Conservation (phyloP, 2,113 vertebrate species). For the Microtus richardsoni region DNA sequence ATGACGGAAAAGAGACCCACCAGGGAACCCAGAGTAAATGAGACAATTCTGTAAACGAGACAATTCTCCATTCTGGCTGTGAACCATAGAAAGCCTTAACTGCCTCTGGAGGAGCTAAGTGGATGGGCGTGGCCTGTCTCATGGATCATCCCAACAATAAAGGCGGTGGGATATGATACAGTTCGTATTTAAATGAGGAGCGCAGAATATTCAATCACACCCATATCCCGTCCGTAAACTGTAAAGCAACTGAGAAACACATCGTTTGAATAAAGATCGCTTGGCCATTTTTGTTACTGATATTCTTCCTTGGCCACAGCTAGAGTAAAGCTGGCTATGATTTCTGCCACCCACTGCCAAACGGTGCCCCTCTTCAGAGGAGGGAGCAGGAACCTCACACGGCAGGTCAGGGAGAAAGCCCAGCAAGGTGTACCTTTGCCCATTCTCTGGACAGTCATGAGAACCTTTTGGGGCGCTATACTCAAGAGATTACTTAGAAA, state of each 20-base stretch:
- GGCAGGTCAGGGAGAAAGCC: not conserved
- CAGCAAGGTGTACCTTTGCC: not conserved
- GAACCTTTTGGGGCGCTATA: not conserved
- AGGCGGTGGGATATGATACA: not conserved
- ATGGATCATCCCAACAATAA: not conserved
- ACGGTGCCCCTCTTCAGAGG: not conserved
- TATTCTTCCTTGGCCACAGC: not conserved
- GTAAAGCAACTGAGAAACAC: not conserved
- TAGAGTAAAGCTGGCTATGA: not conserved
- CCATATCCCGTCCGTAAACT: not conserved
- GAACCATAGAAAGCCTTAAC: not conserved
- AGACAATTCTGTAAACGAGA: not conserved
- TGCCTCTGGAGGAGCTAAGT: not conserved
- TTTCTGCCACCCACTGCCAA: not conserved
- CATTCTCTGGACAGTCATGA: not conserved
- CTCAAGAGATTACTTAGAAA: constrained; percentile 2
- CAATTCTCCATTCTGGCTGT: not conserved
- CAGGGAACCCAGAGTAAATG: not conserved
- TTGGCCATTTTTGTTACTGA: not conserved
- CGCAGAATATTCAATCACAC: not conserved
- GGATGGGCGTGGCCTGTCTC: not conserved
- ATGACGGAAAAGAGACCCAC: not conserved
- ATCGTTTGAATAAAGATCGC: not conserved
- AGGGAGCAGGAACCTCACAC: not conserved
- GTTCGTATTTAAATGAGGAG: not conserved